Percentiles rank a stretch among this genome's conserved stretches.
These are phyloP conservation scores for Spilosoma lubricipeda DNA, from an alignment of 2,888 invertebrate genomes.

Conservation along the genomic window DNA sequence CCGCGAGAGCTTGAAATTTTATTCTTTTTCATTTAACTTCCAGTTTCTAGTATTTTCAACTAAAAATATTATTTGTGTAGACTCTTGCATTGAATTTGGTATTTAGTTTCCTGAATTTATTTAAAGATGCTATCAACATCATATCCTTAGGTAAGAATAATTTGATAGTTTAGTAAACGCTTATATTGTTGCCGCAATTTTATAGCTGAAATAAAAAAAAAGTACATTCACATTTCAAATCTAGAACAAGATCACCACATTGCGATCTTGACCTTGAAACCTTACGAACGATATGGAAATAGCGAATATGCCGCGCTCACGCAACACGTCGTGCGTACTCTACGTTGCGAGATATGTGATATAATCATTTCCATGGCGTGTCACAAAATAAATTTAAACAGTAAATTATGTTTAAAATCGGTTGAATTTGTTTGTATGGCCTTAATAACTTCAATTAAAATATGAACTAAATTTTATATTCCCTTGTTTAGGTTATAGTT, in stretches of 20 bases:
- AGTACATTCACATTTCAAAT: too few relatives aligned
- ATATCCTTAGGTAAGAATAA: too few relatives aligned
- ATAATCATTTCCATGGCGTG: not conserved
- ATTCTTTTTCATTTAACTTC: not conserved
- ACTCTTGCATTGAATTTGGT: too few relatives aligned
- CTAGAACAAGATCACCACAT: too few relatives aligned
- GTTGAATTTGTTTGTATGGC: not conserved
- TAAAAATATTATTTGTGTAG: too few relatives aligned
- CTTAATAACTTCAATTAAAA: not conserved
- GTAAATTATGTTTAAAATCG: not conserved
- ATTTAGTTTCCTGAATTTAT: too few relatives aligned
- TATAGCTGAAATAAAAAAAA: too few relatives aligned
- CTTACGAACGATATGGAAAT: not conserved
- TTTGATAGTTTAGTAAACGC: too few relatives aligned
- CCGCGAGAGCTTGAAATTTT: not conserved
- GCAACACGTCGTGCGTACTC: constrained; percentile 1
- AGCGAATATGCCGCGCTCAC: not conserved
- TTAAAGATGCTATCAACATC: too few relatives aligned
- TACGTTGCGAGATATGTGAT: not conserved
- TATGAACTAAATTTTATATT: not conserved
- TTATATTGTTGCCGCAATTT: too few relatives aligned
- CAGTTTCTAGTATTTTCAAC: too few relatives aligned
- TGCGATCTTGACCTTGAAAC: not conserved
- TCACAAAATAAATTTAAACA: not conserved
- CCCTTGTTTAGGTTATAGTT: not conserved